Percentiles rank a stretch among this genome's conserved stretches.
These are phyloP conservation scores for Drosophila dives DNA, from an alignment of 2,888 invertebrate species.

Conservation along the genomic window DNA sequence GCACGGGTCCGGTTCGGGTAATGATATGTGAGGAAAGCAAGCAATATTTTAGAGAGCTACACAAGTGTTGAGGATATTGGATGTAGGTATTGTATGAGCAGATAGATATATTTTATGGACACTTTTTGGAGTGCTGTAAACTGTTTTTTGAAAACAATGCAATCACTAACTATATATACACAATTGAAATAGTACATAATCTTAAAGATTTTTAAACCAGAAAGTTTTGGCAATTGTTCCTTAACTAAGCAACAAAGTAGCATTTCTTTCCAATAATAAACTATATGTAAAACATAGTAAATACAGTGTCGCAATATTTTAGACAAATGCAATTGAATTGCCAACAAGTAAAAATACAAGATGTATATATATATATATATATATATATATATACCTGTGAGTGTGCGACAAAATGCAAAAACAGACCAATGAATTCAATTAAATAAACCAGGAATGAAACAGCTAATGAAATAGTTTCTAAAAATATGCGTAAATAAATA, in stretches of 20 bases:
- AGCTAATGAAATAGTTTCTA: slow-evolving; percentile 4
- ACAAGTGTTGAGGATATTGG: slow-evolving; percentile 38
- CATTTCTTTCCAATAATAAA: slow-evolving; percentile 26
- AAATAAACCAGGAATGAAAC: slow-evolving; percentile 52
- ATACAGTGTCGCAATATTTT: slow-evolving; percentile 40
- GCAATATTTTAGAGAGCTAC: slow-evolving; percentile 69
- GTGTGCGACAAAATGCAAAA: slow-evolving; percentile 10
- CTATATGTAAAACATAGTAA: slow-evolving; percentile 34
- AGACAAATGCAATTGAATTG: slow-evolving; percentile 56
- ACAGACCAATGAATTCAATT: slow-evolving; percentile 48
- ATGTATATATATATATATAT: slow-evolving; percentile 2
- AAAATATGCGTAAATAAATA: slow-evolving; percentile 23
- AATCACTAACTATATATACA: slow-evolving; percentile 37
- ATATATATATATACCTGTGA: slow-evolving; percentile 6
- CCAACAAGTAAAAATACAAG: slow-evolving; percentile 31
- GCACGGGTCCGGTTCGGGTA: slow-evolving; percentile 17
- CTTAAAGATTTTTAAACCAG: slow-evolving; percentile 20
- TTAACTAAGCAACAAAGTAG: slow-evolving; percentile 39
- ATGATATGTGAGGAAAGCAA: slow-evolving; percentile 49
- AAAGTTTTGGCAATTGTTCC: slow-evolving; percentile 30
- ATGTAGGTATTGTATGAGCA: slow-evolving; percentile 28
- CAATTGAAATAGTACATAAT: slow-evolving; percentile 20
- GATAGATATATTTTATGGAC: slow-evolving; percentile 45
- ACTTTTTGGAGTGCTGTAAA: slow-evolving; percentile 37
- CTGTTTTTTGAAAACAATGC: slow-evolving; percentile 35